Evolutionary conservation across 2,888 invertebrate genomes (phyloP), one percentile per base, ranked within the genome.

Genomic region (Mesochorus sp.): DNA sequence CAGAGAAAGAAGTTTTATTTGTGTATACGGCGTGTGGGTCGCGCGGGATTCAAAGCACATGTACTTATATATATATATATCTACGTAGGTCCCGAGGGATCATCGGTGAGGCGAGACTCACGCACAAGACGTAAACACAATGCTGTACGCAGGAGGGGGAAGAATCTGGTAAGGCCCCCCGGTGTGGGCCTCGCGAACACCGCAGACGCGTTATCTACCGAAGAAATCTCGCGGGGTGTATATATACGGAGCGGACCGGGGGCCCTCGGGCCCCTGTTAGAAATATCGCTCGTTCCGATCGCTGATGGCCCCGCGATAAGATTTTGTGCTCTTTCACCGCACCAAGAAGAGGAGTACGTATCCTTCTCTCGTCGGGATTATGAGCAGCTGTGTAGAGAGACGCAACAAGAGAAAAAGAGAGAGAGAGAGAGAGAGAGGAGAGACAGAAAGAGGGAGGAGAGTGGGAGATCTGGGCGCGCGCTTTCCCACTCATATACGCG

Each of bases 161-260:
- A 31, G 57, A 62, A 68, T 53, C 62, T 47, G 62, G 26, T 51
- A 67, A 42, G 71, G 87, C 87, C 88, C 88, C 89, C 88, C 80
- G 88, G 75, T 70, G 88, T 88, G 90, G 88, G 87, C 79, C 86
- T 84, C 88, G 87, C 88, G 88, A 88, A 87, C 88, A 87, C 89
- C 87, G 85, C 87, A 88, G 85, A 83, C 84, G 39, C 42, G 86
- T 88, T 90, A 90, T 90, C 90, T 80, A 76, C 59, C 71, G 68
- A 80, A 42, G 42, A 55, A 86, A 89, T 90, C 90, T 89, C 83
- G 34, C 68, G 47, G 57, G 57, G 34, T 70, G 61, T 62, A 84
- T 67, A n/a, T n/a, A n/a, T n/a, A n/a, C n/a, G n/a, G n/a, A n/a
- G 82, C 79, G 73, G 73, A 61, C 24, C 79, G 80, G 84, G 85